phyloP scores from a whole-genome alignment of 2,113 vertebrate species.

The Perognathus longimembris region DNA sequence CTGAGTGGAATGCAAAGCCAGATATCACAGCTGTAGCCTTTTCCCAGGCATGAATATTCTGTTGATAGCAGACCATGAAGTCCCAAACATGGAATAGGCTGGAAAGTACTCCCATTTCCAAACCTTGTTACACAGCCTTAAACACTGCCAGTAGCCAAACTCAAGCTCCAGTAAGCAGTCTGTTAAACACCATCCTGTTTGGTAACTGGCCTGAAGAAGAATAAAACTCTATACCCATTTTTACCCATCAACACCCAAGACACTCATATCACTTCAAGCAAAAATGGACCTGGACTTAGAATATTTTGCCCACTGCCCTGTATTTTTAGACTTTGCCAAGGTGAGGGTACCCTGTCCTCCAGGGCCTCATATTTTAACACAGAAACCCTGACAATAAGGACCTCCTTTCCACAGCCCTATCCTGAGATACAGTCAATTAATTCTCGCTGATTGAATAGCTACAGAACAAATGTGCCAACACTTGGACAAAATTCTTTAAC shows the following conservation, averaged over 20 bases:
- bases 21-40: neutral
- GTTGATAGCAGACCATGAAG: neutral
- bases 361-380: neutral
- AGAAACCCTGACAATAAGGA: constrained; percentile 4
- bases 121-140: neutral
- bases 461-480: neutral
- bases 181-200: neutral
- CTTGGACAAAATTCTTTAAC: neutral
- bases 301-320: neutral
- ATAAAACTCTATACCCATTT: neutral
- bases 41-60: neutral
- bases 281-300: neutral
- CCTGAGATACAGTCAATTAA: neutral
- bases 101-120: constrained; percentile 7
- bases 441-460: neutral
- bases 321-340: neutral
- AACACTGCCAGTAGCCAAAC: neutral
- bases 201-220: neutral
- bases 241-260: neutral
- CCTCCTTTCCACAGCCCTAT: neutral
- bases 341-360: neutral
- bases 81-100: neutral
- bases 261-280: neutral
- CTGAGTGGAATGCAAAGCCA: neutral
- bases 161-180: neutral